phyloP scores from a whole-genome alignment of 2,888 invertebrate species.

The Synanthedon myopaeformis region DNA sequence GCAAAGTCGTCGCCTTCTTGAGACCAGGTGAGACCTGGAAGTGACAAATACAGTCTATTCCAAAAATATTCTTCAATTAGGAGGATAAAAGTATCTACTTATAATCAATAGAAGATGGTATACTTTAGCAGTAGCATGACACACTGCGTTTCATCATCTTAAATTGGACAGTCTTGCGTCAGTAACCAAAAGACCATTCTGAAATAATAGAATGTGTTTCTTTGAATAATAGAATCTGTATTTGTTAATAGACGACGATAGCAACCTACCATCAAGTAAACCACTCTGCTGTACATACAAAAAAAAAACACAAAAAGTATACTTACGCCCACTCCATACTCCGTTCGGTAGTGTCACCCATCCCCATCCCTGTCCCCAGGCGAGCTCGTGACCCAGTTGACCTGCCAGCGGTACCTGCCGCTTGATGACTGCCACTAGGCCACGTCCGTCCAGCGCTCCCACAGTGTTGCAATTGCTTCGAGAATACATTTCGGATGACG shows the following conservation, averaged over 20 bases:
- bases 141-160: too few relatives aligned
- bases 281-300: too few relatives aligned
- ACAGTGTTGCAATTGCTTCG: slow-evolving; percentile 35
- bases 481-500: slow-evolving; percentile 51
- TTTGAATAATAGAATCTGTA: too few relatives aligned
- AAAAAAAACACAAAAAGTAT: neutral
- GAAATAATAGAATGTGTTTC: too few relatives aligned
- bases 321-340: slow-evolving; percentile 75
- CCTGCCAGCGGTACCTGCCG: slow-evolving; percentile 62
- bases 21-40: slow-evolving; percentile 73
- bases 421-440: slow-evolving; percentile 63
- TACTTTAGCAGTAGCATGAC: too few relatives aligned
- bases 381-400: slow-evolving; percentile 68
- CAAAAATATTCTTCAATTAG: too few relatives aligned
- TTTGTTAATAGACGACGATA: too few relatives aligned
- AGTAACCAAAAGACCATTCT: too few relatives aligned
- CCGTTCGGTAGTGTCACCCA: slow-evolving; percentile 78
- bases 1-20: slow-evolving; percentile 77
- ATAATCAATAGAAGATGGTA: too few relatives aligned
- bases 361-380: slow-evolving; percentile 83
- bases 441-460: slow-evolving; percentile 55
- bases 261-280: too few relatives aligned
- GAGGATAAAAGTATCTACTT: too few relatives aligned
- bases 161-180: too few relatives aligned
- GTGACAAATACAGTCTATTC: neutral